phyloP scores from a whole-genome alignment of 2,797 vertebrate genomes.

The Fistularia commersonii region DNA sequence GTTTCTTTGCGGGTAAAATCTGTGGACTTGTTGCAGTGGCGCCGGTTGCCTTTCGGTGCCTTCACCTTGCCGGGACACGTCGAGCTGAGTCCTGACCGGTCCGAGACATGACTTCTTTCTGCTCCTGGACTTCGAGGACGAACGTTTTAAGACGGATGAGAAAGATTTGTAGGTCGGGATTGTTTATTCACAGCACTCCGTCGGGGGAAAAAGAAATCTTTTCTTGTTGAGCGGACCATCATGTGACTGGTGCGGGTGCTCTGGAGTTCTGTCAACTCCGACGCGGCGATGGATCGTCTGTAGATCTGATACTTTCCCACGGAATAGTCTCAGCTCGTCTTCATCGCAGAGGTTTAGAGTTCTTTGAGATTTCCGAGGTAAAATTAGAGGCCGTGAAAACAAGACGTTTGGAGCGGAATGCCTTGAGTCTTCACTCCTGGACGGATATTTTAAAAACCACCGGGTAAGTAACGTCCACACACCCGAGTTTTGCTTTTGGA shows the following conservation, averaged over 20 bases:
- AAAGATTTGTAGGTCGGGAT: slow-evolving; percentile 1
- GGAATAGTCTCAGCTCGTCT: neutral
- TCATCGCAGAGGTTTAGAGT: no score
- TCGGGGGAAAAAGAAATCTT: neutral
- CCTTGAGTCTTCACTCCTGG: slow-evolving; percentile 14
- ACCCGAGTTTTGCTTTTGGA: slow-evolving; percentile 1
- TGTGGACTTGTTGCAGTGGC: slow-evolving; percentile 1
- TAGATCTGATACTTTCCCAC: slow-evolving; percentile 3
- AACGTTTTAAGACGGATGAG: slow-evolving; percentile 8
- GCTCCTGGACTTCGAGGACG: slow-evolving; percentile 22
- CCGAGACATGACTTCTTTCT: slow-evolving; percentile 11
- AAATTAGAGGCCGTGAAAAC: slow-evolving; percentile 4
- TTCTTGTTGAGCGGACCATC: slow-evolving; percentile 28
- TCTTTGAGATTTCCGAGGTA: neutral
- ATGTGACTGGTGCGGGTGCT: slow-evolving; percentile 33
- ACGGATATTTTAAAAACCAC: slow-evolving; percentile 11
- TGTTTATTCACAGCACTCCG: slow-evolving; percentile 2
- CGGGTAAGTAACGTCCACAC: slow-evolving; percentile 49
- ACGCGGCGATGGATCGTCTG: slow-evolving; percentile 6
- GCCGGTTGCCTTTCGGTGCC: slow-evolving; percentile 14
- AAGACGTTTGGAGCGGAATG: slow-evolving; percentile 33
- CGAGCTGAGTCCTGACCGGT: slow-evolving; percentile 9
- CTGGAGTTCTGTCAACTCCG: slow-evolving; percentile 9
- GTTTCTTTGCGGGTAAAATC: neutral
- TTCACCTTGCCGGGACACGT: slow-evolving; percentile 7